Conservation (phyloP, 2,797 vertebrate genomes). For the Alca torda region DNA sequence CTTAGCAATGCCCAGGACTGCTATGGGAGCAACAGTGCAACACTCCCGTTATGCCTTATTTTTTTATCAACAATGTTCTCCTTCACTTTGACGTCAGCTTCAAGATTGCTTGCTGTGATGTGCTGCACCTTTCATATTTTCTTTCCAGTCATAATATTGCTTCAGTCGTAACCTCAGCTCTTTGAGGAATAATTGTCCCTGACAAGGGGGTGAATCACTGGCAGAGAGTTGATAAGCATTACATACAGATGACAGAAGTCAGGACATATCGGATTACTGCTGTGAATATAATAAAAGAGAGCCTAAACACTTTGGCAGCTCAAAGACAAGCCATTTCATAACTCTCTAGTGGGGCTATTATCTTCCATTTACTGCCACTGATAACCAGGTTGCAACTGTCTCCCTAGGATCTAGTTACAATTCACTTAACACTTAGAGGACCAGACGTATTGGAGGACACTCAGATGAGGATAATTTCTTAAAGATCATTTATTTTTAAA, state of each 20-base stretch:
- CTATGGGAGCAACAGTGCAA: background rate
- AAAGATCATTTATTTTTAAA: slow-evolving; percentile 73
- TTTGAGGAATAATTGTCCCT: slow-evolving; percentile 95
- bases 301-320: slow-evolving; percentile 93
- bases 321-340: slow-evolving; percentile 90
- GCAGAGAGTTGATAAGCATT: slow-evolving; percentile 97
- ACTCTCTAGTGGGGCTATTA: slow-evolving; percentile 87
- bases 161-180: slow-evolving; percentile 85
- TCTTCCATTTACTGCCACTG: slow-evolving; percentile 89
- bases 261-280: slow-evolving; percentile 99
- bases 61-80: slow-evolving; percentile 48
- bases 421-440: slow-evolving; percentile 81
- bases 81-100: slow-evolving; percentile 74
- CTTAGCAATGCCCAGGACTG: background rate
- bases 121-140: slow-evolving; percentile 74
- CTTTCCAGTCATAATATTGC: slow-evolving; percentile 81
- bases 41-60: background rate
- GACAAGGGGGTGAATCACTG: slow-evolving; percentile 98
- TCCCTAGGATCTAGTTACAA: slow-evolving; percentile 79
- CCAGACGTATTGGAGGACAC: slow-evolving; percentile 65
- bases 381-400: slow-evolving; percentile 86
- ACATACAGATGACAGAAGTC: slow-evolving; percentile 98
- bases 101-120: slow-evolving; percentile 69
- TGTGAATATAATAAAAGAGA: slow-evolving; percentile 98
- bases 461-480: slow-evolving; percentile 47